phyloP scores from a whole-genome alignment of 2,888 invertebrate genomes.

The Platycheirus rosarum region DNA sequence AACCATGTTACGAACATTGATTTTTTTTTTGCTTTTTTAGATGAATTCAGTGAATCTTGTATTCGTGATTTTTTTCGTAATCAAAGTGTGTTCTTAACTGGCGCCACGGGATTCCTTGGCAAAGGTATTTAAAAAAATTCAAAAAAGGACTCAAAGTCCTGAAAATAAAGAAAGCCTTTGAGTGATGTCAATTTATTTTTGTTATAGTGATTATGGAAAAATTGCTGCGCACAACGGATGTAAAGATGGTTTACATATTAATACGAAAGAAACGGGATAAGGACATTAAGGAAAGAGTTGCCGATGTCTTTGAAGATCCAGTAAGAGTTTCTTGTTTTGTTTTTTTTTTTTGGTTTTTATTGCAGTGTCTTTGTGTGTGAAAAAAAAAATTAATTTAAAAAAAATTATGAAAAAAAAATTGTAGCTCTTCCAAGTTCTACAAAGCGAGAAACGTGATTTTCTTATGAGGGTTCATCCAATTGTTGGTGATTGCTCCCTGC shows the following conservation, averaged over 20 bases:
- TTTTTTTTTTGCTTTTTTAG: slow-evolving; percentile 54
- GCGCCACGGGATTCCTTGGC: slow-evolving; percentile 84
- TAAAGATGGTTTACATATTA: slow-evolving; percentile 84
- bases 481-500: slow-evolving; percentile 81
- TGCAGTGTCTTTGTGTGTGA: slow-evolving; percentile 15
- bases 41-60: slow-evolving; percentile 75
- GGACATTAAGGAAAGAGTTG: slow-evolving; percentile 86
- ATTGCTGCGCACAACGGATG: slow-evolving; percentile 84
- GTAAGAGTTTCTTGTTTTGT: slow-evolving; percentile 80
- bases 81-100: slow-evolving; percentile 85
- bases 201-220: slow-evolving; percentile 85
- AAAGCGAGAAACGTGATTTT: slow-evolving; percentile 77
- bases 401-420: slow-evolving; percentile 44
- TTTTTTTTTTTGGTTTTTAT: slow-evolving; percentile 44
- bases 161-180: slow-evolving; percentile 10
- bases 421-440: slow-evolving; percentile 76
- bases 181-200: slow-evolving; percentile 37
- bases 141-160: neutral
- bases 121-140: slow-evolving; percentile 78
- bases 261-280: slow-evolving; percentile 86
- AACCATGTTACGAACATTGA: no score
- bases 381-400: slow-evolving; percentile 9
- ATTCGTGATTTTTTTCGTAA: slow-evolving; percentile 85
- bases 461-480: slow-evolving; percentile 81
- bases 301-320: slow-evolving; percentile 87